phyloP scores from a whole-genome alignment of 2,797 vertebrate species.

The Falco naumanni region DNA sequence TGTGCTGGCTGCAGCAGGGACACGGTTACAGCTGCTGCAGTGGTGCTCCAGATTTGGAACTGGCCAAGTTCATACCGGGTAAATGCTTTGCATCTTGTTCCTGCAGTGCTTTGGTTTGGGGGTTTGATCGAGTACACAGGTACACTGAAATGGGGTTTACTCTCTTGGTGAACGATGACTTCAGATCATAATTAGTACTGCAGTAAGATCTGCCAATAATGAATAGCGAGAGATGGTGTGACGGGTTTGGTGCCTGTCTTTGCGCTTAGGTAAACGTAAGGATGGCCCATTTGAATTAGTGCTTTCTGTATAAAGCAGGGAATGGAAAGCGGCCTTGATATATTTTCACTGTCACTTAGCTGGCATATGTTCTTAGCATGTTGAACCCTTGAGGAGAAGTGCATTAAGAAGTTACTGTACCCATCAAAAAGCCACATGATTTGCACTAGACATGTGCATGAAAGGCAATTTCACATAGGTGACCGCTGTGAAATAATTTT shows the following conservation, averaged over 20 bases:
- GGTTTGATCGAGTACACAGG: neutral
- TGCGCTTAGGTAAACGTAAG: neutral
- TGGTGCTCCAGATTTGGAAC: neutral
- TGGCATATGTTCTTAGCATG: neutral
- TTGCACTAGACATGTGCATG: rapidly evolving
- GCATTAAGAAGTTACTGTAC: neutral
- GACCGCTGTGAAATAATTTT: neutral
- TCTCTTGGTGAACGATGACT: neutral
- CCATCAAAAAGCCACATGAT: neutral
- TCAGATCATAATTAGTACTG: neutral
- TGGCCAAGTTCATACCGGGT: neutral
- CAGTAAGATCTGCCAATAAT: neutral
- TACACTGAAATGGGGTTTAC: neutral
- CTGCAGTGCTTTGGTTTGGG: neutral
- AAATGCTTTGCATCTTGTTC: neutral
- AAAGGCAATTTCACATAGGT: neutral
- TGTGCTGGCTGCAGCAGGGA: neutral
- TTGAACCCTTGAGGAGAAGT: neutral
- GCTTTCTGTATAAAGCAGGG: neutral
- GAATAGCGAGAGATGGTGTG: neutral
- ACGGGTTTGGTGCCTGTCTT: neutral
- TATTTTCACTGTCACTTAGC: neutral
- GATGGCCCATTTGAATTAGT: neutral
- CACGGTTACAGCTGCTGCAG: neutral
- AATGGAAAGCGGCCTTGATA: neutral